phyloP scores from a whole-genome alignment of 2,888 invertebrate genomes.

The Drosophila macrospina region DNA sequence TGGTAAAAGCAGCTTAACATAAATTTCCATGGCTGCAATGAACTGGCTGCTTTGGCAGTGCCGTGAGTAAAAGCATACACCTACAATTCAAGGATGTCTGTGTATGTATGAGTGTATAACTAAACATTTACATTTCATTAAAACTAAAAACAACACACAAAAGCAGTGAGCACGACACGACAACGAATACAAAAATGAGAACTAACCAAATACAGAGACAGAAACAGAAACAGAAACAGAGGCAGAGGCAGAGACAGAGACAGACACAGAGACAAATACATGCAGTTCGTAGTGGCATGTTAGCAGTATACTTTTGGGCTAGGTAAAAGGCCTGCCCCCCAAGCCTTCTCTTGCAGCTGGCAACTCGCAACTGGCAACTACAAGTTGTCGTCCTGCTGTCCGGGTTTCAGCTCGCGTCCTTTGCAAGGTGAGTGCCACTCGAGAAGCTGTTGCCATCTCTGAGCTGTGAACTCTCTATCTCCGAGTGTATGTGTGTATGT shows the following conservation, averaged over 20 bases:
- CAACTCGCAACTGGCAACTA: slow-evolving; percentile 14
- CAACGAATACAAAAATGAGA: slow-evolving; percentile 64
- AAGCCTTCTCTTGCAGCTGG: not conserved
- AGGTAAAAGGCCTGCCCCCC: slow-evolving; percentile 50
- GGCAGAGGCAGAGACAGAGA: not conserved
- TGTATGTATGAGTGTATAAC: slow-evolving; percentile 60
- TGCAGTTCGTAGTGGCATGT: slow-evolving; percentile 47
- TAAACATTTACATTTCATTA: slow-evolving; percentile 80
- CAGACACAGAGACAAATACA: slow-evolving; percentile 3
- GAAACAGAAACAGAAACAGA: slow-evolving; percentile 22
- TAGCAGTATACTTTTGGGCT: slow-evolving; percentile 65
- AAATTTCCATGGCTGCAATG: slow-evolving; percentile 47
- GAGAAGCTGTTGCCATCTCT: slow-evolving; percentile 62
- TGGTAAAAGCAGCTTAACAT: slow-evolving; percentile 64
- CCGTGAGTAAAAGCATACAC: slow-evolving; percentile 2
- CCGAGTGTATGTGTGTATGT: slow-evolving; percentile 27
- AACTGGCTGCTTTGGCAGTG: slow-evolving; percentile 15
- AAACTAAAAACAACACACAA: slow-evolving; percentile 77
- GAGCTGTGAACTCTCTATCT: slow-evolving; percentile 31
- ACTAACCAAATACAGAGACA: slow-evolving; percentile 68
- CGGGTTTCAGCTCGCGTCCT: slow-evolving; percentile 52
- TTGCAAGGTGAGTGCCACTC: slow-evolving; percentile 76
- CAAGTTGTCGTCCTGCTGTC: slow-evolving; percentile 51
- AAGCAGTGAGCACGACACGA: slow-evolving; percentile 74
- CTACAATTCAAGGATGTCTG: slow-evolving; percentile 23